A percentile compares a stretch with the other conserved stretches of the same genome.
Conservation (phyloP, 1,140 invertebrate genomes). For the Leucophenga varia region DNA sequence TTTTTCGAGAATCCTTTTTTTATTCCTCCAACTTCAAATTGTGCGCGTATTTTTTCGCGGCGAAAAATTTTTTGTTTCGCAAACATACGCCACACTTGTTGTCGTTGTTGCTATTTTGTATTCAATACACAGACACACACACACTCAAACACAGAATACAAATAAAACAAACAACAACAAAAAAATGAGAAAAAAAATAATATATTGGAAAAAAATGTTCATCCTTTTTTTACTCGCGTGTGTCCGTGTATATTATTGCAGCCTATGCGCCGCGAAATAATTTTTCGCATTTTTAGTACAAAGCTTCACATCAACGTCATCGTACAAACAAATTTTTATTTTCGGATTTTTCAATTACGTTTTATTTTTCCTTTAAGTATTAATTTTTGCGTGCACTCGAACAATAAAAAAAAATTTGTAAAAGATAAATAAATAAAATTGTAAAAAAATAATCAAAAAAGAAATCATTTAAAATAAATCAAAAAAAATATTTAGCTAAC, state of each 20-base stretch:
- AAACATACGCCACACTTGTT: constrained; percentile 12
- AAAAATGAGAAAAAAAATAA: too few relatives aligned
- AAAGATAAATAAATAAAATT: constrained; percentile 33
- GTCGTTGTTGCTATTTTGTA: constrained; percentile 14
- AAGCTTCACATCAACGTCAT: constrained; percentile 57
- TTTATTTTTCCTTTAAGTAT: constrained; percentile 55
- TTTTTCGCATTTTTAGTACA: constrained; percentile 57
- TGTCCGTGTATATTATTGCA: constrained; percentile 32
- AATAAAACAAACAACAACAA: too few relatives aligned
- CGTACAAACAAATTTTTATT: constrained; percentile 57
- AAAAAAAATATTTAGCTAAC: constrained; percentile 23
- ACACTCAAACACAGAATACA: constrained; percentile 12
- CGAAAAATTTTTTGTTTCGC: constrained; percentile 22
- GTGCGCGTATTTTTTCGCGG: constrained; percentile 53
- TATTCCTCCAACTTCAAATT: too few relatives aligned
- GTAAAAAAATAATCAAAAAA: constrained; percentile 22
- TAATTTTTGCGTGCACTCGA: constrained; percentile 50
- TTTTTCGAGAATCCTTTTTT: too few relatives aligned
- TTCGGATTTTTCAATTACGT: constrained; percentile 56
- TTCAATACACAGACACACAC: constrained; percentile 28
- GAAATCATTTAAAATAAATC: constrained; percentile 22
- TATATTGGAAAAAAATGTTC: too few relatives aligned
- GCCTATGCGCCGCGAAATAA: constrained; percentile 56
- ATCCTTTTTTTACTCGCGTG: constrained; percentile 10
- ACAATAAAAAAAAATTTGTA: too few relatives aligned